phyloP scores from a whole-genome alignment of 2,797 vertebrate species.

The Channallabes apus region DNA sequence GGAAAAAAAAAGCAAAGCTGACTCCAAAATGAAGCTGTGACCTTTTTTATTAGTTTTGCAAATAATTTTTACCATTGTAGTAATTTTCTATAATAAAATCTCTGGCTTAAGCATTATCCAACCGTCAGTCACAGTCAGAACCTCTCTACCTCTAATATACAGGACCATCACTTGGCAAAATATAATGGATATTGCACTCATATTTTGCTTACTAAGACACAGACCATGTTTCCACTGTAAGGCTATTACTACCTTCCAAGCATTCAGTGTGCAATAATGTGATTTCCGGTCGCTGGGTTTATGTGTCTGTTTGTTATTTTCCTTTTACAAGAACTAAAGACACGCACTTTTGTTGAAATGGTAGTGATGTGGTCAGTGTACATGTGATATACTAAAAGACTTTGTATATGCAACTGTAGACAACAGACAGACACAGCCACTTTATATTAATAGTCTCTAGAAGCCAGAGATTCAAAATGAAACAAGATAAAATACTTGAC shows the following conservation, averaged over 20 bases:
- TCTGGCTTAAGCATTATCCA: constrained; percentile 61
- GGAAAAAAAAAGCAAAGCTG: constrained; percentile 42
- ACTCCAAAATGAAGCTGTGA: constrained; percentile 54
- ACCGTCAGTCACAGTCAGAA: constrained; percentile 55
- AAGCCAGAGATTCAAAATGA: constrained; percentile 30
- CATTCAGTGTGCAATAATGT: constrained; percentile 35
- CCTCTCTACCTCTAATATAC: constrained; percentile 58
- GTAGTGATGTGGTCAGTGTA: constrained; percentile 17
- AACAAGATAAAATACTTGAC: constrained; percentile 34
- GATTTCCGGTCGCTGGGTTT: constrained; percentile 4
- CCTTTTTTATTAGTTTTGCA: constrained; percentile 65
- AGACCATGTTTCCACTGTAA: constrained; percentile 24
- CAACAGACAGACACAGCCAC: constrained; percentile 29
- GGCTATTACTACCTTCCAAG: constrained; percentile 37
- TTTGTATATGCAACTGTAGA: constrained; percentile 17
- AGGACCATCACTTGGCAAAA: constrained; percentile 51
- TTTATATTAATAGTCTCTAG: constrained; percentile 41
- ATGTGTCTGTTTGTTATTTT: neutral
- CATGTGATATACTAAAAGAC: constrained; percentile 17
- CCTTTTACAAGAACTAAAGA: constrained; percentile 21
- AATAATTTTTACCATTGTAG: constrained; percentile 56
- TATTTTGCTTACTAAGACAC: constrained; percentile 17
- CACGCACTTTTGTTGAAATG: neutral
- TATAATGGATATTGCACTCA: constrained; percentile 38
- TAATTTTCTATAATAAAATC: constrained; percentile 59